Base-by-base conservation (phyloP, 2,113 vertebrate species). In the Sinocyclocheilus anshuiensis region DNA sequence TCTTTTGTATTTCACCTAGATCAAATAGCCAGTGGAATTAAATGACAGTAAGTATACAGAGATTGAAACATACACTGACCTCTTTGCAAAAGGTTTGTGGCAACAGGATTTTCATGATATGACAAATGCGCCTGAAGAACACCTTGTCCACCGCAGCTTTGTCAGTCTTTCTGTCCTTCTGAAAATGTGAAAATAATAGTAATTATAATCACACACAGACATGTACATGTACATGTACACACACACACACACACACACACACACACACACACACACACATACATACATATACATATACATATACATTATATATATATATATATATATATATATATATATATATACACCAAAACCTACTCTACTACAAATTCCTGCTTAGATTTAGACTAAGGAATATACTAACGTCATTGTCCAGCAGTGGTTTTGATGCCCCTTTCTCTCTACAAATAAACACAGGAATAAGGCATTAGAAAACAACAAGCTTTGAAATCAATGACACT, bases 111-210 rank as follows among this genome's bases (percentile, higher is more conserved):
- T 90, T 95, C 86, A 99, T 48, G 83, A 99, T 97, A 77, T 87
- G 91, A 33, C 92, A 89, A 72, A 99, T 95, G 45, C 96, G 93
- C 86, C 90, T 86, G 89, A 99, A 92, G 91, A 99, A 99, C 4
- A 96, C 92, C 77, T 92, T 97, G 92, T 99, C 97, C 92, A 98
- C 96, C n/a, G 95, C 85, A 3, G 96, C 96, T 61, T 96, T 93
- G 50, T 98, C 97, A 91, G 96, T 98, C 89, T 95, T 97, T 15
- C 88, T 95, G 88, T 99, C 96, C 91, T 97, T 97, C 96, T 98
- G 91, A 24, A 93, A 11, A 77, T 2, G 9, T 18, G 4, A 50
- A 48, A 42, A 42, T 42, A 42, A 42, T 42, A 42, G 42, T 7
- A 42, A 42, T 42, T 42, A 42, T 9, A 42, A 42, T 42, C 42